These are phyloP conservation scores for Drosophila differens DNA, from an alignment of 2,888 invertebrate genomes.

Conservation along the genomic window DNA sequence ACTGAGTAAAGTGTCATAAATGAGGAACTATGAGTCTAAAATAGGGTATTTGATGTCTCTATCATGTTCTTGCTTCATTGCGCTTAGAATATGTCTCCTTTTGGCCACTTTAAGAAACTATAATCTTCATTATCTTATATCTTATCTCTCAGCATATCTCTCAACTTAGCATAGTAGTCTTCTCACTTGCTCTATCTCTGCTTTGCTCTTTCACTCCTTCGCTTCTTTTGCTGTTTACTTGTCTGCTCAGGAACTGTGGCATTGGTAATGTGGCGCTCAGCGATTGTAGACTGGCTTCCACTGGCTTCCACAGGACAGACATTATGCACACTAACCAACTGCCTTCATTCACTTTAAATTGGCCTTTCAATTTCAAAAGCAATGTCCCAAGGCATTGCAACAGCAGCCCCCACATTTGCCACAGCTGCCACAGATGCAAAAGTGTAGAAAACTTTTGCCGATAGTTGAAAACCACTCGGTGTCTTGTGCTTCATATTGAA, in stretches of 20 bases:
- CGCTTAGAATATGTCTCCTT: background rate
- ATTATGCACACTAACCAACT: slow-evolving; percentile 56
- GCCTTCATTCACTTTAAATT: slow-evolving; percentile 55
- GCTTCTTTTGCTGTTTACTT: background rate
- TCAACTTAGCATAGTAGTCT: background rate
- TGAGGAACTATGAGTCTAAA: background rate
- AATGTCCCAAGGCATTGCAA: slow-evolving; percentile 40
- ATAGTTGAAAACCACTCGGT: slow-evolving; percentile 4
- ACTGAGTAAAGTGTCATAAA: background rate
- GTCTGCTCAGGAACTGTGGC: slow-evolving; percentile 6
- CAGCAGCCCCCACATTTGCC: background rate
- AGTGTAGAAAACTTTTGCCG: slow-evolving; percentile 18
- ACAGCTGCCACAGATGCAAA: slow-evolving; percentile 11
- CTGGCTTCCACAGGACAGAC: background rate
- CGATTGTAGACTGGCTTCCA: slow-evolving; percentile 9
- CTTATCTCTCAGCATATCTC: background rate
- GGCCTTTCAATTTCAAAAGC: slow-evolving; percentile 61
- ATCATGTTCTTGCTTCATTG: background rate
- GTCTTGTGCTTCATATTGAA: slow-evolving; percentile 6
- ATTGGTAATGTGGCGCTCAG: slow-evolving; percentile 9
- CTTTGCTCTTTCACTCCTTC: background rate
- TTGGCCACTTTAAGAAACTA: background rate
- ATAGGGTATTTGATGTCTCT: background rate
- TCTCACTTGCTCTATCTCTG: background rate
- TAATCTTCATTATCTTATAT: background rate